phyloP scores from a whole-genome alignment of 2,888 invertebrate species.

The Dendrolimus pini region DNA sequence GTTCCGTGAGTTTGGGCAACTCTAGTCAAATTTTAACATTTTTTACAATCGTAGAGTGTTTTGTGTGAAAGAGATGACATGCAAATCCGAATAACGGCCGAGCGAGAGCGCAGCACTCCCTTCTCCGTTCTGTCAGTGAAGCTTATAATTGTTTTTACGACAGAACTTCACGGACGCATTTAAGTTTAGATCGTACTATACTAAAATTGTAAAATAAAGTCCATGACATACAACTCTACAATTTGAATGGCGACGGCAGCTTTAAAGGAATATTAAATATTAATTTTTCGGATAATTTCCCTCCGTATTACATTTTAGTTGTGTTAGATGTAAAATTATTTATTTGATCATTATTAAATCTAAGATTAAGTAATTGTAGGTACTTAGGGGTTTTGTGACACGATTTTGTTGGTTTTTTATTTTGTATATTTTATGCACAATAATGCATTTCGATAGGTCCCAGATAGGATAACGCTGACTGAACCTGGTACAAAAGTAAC shows the following conservation, averaged over 20 bases:
- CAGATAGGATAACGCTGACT: slow-evolving; percentile 40
- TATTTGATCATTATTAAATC: slow-evolving; percentile 40
- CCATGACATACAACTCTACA: too few relatives aligned
- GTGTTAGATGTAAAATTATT: slow-evolving; percentile 38
- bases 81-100: too few relatives aligned
- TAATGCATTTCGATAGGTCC: slow-evolving; percentile 56
- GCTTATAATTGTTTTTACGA: too few relatives aligned
- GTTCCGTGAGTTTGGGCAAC: too few relatives aligned
- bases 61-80: too few relatives aligned
- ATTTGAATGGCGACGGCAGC: slow-evolving; percentile 19
- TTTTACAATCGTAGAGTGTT: too few relatives aligned
- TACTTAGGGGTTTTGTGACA: slow-evolving; percentile 42
- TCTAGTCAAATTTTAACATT: too few relatives aligned
- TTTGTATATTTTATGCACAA: slow-evolving; percentile 57
- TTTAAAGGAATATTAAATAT: slow-evolving; percentile 2
- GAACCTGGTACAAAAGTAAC: slow-evolving; percentile 64
- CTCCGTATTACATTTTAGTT: slow-evolving; percentile 54
- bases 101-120: too few relatives aligned
- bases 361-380: slow-evolving; percentile 21
- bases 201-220: too few relatives aligned
- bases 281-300: slow-evolving; percentile 38
- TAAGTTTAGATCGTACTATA: too few relatives aligned
- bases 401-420: slow-evolving; percentile 26
- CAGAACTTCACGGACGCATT: too few relatives aligned
- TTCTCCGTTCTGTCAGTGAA: too few relatives aligned